Base-by-base conservation (phyloP, 2,888 invertebrate genomes). In the Harpalus rubripes region DNA sequence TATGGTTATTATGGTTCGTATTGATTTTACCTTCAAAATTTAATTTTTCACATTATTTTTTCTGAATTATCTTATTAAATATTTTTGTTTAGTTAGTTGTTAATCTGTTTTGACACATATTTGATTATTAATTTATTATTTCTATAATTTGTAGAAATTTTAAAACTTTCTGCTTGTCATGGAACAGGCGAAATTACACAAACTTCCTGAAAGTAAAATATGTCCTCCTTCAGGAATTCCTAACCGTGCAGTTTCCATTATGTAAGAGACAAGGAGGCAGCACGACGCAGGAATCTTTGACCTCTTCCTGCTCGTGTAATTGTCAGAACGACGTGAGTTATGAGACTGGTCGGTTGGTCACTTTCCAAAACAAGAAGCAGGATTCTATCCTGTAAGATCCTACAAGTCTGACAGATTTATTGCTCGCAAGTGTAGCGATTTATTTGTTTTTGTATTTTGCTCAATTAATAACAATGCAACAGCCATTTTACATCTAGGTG, bases 161-260 rank as follows among this genome's bases (percentile, higher is more conserved):
- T 18, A 26, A 26, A 22, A 63, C 22, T 63, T 68, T n/a, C 39
- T 32, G 39, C 32, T 59, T 59, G 59, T 32, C 15, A 56, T 18
- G n/a, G 4, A 16, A 56, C 22, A 78, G 26, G n/a, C 56, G 58
- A 58, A 32, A 78, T 78, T 18, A 26, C 18, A 58, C 22, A 12
- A 72, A 26, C 39, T 26, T 78, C 18, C 16, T 16, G 44, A 22
- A 76, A 22, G 52, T 22, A 76, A 15, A 76, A 52, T 76, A 52
- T 52, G 18, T 56, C 58, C 52, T 22, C 26, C 16, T 32, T 68
- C 68, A 68, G 39, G 68, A 68, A 68, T 68, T 68, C 68, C 15
- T 15, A 68, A 1, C 32, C 68, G 26, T 68, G 68, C 68, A 68
- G 68, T 68, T 68, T 68, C 68, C 68, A 68, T 68, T 68, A 68